Base-by-base conservation (phyloP, 2,113 vertebrate species). In the Ictalurus punctatus region DNA sequence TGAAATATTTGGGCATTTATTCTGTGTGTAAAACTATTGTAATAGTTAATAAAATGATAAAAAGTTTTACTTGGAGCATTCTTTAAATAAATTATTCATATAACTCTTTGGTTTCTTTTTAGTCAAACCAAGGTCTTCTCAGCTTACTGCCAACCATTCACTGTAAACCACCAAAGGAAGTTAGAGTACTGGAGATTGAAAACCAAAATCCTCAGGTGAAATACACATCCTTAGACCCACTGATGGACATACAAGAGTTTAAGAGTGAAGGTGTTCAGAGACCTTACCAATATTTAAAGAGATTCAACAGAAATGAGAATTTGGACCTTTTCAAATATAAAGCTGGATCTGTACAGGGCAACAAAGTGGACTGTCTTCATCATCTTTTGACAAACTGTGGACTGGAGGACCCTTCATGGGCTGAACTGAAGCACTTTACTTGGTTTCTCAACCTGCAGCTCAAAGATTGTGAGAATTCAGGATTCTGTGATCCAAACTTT, bases 381-480 rank as follows among this genome's bases (percentile, higher is more conserved):
- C 91, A 93, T 83, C 90, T 97, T 63, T 88, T 97, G 79, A 48
- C 10, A 19, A 92, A 93, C 80, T 96, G 95, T 88, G 94, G 94
- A 14, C 92, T 96, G 80, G 61, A 78, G 9, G 91, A 96, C 86
- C 96, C 96, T 19, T 96, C 96, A 34, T 97, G 96, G 96, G 94
- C 95, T 3, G 96, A 96, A 87, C 90, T 97, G 87, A 95, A 95
- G 71, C 96, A 96, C 90, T 97, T 96, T 90, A 94, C 95, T 5
- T 94, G 92, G 92, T 97, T 97, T 88, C 94, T 97, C 30, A 96
- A 96, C 78, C 92, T 95, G 86, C 96, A 96, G 71, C 92, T 97
- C 37, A 93, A 86, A 88, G 95, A 95, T 82, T 96, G 96, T 76
- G 96, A 97, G 91, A 89, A 87, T 19, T 96, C 96, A 0, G 14